Evolutionary conservation across 2,888 invertebrate species (phyloP), one percentile per base, ranked within the genome.

Genomic region (Drosophila longiperda): DNA sequence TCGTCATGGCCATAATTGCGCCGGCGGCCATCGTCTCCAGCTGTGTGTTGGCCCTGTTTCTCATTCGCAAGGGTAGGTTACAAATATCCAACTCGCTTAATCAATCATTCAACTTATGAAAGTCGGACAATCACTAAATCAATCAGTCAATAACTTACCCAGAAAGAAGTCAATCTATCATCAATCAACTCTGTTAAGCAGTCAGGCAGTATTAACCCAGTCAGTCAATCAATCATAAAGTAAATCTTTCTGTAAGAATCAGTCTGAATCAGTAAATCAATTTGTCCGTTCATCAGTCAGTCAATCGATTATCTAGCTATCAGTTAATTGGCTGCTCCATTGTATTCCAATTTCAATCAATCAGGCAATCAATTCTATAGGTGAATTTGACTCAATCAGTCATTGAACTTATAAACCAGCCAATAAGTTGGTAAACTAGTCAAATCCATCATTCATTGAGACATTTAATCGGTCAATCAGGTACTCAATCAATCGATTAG

Each of bases 1-100:
- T 96, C 20, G 94, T 96, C 7, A 93, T 96, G 12, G 96, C 95
- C 8, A 94, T 96, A 5, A 94, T 95, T 42, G 94, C 96, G 20
- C 95, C 96, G 1, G 94, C 93, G 0, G 94, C 93, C 74, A 94
- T 93, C 83, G 93, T 91, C 6, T 90, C 90, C 48, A 87, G 89
- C 91, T 90, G 91, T 92, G 82, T 92, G 4, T 73, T 92, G 23
- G 87, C 92, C n/a, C 49, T 91, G 36, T 72, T 90, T 2, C 73
- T 92, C 3, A 75, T 93, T 9, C 81, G 92, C 6, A 91, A 90
- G 70, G 81, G 93, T 93, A 63, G 84, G 89, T 17, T 20, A 38
- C 0, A 20, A 20, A 52, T 20, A 12, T 20, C 32, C 1, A 45
- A 20, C 6, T 42, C 12, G 12, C 12, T 42, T 20, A 6, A 20